Base-by-base conservation (phyloP, 2,113 vertebrate species). In the Cyprinodon brontotheroides region DNA sequence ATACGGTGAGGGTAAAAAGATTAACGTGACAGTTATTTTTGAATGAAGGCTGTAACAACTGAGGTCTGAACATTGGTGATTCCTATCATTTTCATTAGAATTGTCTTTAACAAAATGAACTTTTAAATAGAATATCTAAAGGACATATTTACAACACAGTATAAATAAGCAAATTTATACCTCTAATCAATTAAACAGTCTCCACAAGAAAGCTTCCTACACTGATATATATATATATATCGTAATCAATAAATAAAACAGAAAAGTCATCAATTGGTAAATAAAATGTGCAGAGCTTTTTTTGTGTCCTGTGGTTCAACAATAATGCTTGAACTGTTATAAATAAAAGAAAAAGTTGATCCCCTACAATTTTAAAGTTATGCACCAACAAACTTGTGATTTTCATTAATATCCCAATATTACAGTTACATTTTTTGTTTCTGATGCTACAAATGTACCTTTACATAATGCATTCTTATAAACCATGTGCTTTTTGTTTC, bases 211-310 rank as follows among this genome's bases (percentile, higher is more conserved):
- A 68, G 36, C 73, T 72, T 84, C 17, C 17, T 53, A 90, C 86
- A 89, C 91, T 91, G 86, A 89, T 39, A 37, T 40, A 78, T 79
- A 37, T 40, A 78, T 79, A 36, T 81, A 79, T 0, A 12, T 70
- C 15, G 9, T 9, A n/a, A 39, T 75, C 38, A 83, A 85, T 72
- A 89, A 83, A 90, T 75, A 84, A 80, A 86, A 72, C 36, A 70
- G 2, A 61, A 81, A 70, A 61, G 38, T 61, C 61, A 83, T 41
- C 78, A 40, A 65, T 65, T 3, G 66, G 68, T 72, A 72, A 66
- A 86, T 85, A 86, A 82, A 84, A 61, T 73, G 47, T 66, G 20
- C 61, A 75, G 53, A 66, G 20, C 45, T 70, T 17, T 72, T 29
- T 75, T 2, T 60, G 65, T 50, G 65, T 79, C 60, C 15, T 77